Percentiles rank a stretch among this genome's conserved stretches.
Evolutionary conservation across 1,140 invertebrate genomes (phyloP).

Genomic region (Oryzaephilus surinamensis): DNA sequence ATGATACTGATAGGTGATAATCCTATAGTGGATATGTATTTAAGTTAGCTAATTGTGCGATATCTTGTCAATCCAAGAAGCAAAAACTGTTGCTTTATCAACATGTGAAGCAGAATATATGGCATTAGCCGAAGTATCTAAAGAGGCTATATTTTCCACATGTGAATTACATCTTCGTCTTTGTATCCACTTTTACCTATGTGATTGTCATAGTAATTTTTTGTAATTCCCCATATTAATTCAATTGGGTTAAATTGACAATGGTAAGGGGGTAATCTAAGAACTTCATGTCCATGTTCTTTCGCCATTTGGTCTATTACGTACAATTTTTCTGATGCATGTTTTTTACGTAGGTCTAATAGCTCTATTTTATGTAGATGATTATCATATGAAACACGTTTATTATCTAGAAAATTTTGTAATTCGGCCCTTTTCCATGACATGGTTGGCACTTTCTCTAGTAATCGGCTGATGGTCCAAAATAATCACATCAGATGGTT

Average conservation of each 20-base stretch:
- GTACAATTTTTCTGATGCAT: not conserved
- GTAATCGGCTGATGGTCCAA: no score
- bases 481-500: no score
- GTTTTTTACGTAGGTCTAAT: not conserved
- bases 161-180: constrained; percentile 3
- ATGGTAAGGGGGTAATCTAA: constrained; percentile 32
- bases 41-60: constrained; percentile 17
- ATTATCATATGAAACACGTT: not conserved
- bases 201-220: constrained; percentile 17
- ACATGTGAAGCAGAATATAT: constrained; percentile 37
- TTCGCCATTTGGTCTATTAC: not conserved
- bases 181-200: constrained; percentile 4
- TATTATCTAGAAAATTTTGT: not conserved
- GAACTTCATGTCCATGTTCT: constrained; percentile 7
- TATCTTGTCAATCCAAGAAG: constrained; percentile 29
- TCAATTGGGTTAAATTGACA: constrained; percentile 34
- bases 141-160: constrained; percentile 23
- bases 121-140: constrained; percentile 21
- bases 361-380: not conserved
- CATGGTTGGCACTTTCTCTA: not conserved
- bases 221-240: constrained; percentile 29
- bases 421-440: not conserved
- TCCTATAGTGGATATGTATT: constrained; percentile 35
- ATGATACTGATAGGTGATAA: constrained; percentile 22
- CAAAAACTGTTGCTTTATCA: constrained; percentile 32